Percentiles rank a stretch among this genome's conserved stretches.
Evolutionary conservation across 2,797 vertebrate species (phyloP).

Genomic region (Phoeniculus purpureus): DNA sequence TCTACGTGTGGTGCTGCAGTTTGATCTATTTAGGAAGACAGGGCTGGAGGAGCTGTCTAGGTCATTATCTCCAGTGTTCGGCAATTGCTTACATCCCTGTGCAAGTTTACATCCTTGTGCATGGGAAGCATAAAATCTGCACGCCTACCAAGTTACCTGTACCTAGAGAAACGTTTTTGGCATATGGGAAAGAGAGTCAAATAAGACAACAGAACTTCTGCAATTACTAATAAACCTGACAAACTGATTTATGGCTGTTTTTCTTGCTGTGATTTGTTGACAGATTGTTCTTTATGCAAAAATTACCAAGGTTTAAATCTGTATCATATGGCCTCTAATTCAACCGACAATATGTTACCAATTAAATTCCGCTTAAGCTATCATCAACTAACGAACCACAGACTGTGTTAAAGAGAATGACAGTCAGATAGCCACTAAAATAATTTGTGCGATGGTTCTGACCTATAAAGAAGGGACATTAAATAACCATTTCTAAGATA

Average conservation of each 20-base stretch:
- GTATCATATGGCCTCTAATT: constrained; percentile 82
- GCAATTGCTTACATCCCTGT: not conserved
- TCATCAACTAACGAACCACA: constrained; percentile 73
- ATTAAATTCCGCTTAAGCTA: constrained; percentile 80
- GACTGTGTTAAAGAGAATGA: constrained; percentile 69
- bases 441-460: constrained; percentile 43
- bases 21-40: constrained; percentile 1
- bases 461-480: constrained; percentile 6
- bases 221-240: constrained; percentile 77
- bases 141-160: not conserved
- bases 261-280: constrained; percentile 73
- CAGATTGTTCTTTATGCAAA: constrained; percentile 81
- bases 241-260: constrained; percentile 77
- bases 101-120: not conserved
- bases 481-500: not conserved
- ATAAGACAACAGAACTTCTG: constrained; percentile 62
- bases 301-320: constrained; percentile 81
- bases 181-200: constrained; percentile 53
- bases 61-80: not conserved
- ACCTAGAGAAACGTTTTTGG: constrained; percentile 51
- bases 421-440: constrained; percentile 73
- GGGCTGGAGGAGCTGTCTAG: not conserved
- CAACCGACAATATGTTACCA: constrained; percentile 80
- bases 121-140: not conserved
- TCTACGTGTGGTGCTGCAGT: rapidly evolving